Percentiles rank a stretch among this genome's conserved stretches.
Conservation (phyloP, 2,113 vertebrate genomes). For the Rhea americana region DNA sequence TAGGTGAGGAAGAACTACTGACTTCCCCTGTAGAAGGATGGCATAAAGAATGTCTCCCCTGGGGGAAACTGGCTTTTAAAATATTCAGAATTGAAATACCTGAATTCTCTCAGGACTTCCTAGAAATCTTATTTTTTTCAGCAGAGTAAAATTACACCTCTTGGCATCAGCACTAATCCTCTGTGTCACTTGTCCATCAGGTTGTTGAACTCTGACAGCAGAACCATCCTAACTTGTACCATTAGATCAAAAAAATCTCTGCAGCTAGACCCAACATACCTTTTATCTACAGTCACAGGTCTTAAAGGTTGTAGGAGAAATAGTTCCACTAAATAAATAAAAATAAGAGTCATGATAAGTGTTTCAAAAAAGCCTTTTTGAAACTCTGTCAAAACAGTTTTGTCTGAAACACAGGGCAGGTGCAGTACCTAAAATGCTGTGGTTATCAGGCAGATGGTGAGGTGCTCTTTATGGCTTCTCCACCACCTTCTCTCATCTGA, state of each 20-base stretch:
- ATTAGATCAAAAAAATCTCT: background rate
- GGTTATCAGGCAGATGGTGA: background rate
- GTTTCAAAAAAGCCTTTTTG: background rate
- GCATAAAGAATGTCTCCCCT: background rate
- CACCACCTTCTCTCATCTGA: background rate
- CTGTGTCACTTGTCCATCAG: background rate
- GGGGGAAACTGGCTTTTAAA: background rate
- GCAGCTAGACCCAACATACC: background rate
- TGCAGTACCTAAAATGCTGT: background rate
- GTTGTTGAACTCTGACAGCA: background rate
- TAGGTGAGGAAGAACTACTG: accelerated
- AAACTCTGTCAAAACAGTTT: background rate
- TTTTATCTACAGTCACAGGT: background rate
- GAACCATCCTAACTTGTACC: background rate
- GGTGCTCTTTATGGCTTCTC: background rate
- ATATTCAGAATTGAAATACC: background rate
- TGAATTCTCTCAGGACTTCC: background rate
- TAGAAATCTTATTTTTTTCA: background rate
- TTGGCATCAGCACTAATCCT: background rate
- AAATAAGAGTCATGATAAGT: background rate
- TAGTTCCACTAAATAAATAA: background rate
- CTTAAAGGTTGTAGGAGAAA: background rate
- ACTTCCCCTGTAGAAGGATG: background rate
- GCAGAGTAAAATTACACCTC: background rate
- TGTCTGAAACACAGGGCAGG: background rate